Conservation (phyloP, 2,888 invertebrate species). For the Mythimna lalbum region DNA sequence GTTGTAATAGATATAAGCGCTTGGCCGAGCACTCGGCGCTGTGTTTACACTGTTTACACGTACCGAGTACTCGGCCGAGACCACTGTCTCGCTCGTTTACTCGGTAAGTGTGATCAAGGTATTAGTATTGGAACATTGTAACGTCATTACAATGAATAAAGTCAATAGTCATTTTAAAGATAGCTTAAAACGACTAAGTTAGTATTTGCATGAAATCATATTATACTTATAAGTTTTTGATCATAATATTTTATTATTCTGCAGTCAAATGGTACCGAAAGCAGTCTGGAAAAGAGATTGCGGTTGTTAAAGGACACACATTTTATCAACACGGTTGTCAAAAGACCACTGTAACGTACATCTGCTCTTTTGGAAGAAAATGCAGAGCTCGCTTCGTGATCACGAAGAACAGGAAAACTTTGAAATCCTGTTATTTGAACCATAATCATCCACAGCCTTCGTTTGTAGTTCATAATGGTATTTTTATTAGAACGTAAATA, state of each 20-base stretch:
- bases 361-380: slow-evolving; percentile 30
- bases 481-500: slow-evolving; percentile 27
- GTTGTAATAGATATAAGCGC: too few relatives aligned
- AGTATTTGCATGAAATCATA: too few relatives aligned
- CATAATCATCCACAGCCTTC: slow-evolving; percentile 33
- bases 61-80: too few relatives aligned
- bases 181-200: too few relatives aligned
- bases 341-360: slow-evolving; percentile 29
- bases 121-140: too few relatives aligned
- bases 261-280: neutral
- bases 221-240: neutral
- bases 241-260: neutral
- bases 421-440: slow-evolving; percentile 24
- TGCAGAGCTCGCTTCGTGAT: slow-evolving; percentile 41
- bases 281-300: neutral
- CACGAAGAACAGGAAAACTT: slow-evolving; percentile 28
- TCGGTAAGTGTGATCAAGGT: too few relatives aligned
- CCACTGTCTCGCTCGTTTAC: too few relatives aligned
- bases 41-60: too few relatives aligned
- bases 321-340: neutral
- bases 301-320: neutral
- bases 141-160: too few relatives aligned
- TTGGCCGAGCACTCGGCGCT: too few relatives aligned
- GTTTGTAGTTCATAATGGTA: slow-evolving; percentile 30
- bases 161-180: too few relatives aligned